Evolutionary conservation across 2,113 vertebrate species (phyloP).

Genomic region (Formicarius rufipectus): DNA sequence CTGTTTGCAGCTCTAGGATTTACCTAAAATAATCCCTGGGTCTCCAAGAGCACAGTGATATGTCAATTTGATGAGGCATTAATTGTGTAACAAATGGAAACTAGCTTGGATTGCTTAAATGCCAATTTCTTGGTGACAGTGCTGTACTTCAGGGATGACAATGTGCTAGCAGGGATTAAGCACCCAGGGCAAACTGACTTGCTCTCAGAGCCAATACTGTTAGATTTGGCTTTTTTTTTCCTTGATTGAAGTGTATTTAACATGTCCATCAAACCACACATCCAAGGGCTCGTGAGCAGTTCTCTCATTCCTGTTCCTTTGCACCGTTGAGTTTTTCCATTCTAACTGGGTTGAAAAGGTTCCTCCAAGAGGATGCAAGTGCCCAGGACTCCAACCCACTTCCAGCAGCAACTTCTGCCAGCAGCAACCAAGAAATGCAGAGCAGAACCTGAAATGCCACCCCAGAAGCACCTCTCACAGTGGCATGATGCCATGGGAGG

Average conservation of each 20-base stretch:
- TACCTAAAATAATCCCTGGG: not conserved
- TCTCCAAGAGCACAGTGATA: not conserved
- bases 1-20: not conserved
- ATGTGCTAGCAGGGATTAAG: not conserved
- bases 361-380: not conserved
- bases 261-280: not conserved
- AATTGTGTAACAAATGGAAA: not conserved
- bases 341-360: not conserved
- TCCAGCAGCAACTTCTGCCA: not conserved
- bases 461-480: not conserved
- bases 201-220: not conserved
- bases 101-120: not conserved
- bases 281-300: not conserved
- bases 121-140: not conserved
- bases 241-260: not conserved
- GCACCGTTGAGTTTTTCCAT: not conserved
- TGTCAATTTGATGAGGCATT: not conserved
- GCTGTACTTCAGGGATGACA: not conserved
- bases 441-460: not conserved
- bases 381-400: rapidly evolving
- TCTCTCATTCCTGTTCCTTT: not conserved
- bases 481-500: not conserved
- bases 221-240: not conserved
- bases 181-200: not conserved
- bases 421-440: not conserved